Evolutionary conservation across 2,888 invertebrate species (phyloP).

Genomic region (Drosophila prolongata): DNA sequence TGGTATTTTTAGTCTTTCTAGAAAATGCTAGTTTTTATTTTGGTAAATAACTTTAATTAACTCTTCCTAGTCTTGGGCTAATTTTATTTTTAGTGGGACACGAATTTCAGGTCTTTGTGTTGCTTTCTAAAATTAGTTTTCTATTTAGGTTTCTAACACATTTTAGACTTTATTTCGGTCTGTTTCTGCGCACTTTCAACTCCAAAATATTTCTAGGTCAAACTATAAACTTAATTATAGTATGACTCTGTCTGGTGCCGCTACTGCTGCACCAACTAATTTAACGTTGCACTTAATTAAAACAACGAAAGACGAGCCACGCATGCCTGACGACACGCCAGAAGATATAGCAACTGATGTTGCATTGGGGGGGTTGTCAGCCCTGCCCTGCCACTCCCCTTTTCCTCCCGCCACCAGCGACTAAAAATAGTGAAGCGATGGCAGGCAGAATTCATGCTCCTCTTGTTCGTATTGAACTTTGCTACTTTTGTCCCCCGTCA

Average conservation of each 20-base stretch:
- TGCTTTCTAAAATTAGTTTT: conserved; percentile 2
- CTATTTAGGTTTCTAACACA: conserved; percentile 10
- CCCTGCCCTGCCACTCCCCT: conserved; percentile 32
- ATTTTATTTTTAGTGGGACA: not conserved
- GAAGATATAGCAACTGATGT: conserved; percentile 36
- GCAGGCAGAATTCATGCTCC: conserved; percentile 47
- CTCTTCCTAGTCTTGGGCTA: not conserved
- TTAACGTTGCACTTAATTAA: conserved; percentile 81
- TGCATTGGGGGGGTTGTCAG: conserved; percentile 42
- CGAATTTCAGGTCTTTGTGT: not conserved
- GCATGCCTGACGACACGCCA: conserved; percentile 54
- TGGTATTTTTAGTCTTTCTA: not conserved
- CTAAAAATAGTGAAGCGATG: conserved; percentile 67
- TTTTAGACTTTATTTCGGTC: conserved; percentile 17
- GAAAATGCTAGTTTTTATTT: conserved; percentile 2
- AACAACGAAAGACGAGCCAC: conserved; percentile 55
- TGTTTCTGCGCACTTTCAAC: conserved; percentile 44
- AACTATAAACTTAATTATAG: conserved; percentile 69
- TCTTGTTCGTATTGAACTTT: conserved; percentile 72
- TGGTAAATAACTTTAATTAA: not conserved
- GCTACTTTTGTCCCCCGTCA: conserved; percentile 67
- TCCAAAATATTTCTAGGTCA: conserved; percentile 77
- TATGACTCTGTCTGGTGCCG: conserved; percentile 25
- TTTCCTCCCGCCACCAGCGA: conserved; percentile 24
- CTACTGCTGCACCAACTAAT: conserved; percentile 62